Evolutionary conservation across 2,888 invertebrate genomes (phyloP), one percentile per base, ranked within the genome.

Genomic region (Thelaira solivaga): DNA sequence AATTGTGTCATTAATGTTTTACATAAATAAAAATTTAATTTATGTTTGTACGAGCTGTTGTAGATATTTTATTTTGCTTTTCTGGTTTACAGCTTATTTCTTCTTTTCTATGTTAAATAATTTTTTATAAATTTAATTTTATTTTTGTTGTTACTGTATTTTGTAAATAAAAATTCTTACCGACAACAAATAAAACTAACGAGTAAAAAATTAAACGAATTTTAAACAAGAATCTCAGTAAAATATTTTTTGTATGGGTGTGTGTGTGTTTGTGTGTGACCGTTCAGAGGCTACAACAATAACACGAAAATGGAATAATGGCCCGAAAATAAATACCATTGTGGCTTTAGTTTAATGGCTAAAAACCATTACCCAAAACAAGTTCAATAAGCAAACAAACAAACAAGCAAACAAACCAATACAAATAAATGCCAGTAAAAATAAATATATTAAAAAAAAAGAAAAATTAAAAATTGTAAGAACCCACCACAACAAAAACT

Each of bases 321-420:
- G 59, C 29, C 43, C 45, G 67, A 74, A 43, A 59, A 51, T 51
- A 49, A 49, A 41, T 49, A 41, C 43, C 22, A 67, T 65, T 65
- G 59, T 36, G 59, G 43, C 59, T 61, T 51, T 36, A 61, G 61
- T 74, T 74, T 61, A 74, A 74, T 74, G 67, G 36, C 74, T 51
- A 74, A 77, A 68, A 62, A 68, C 45, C 51, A 61, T 51, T 59
- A 71, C 20, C 16, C 20, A 71, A 51, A 61, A 76, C 18, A 41
- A 68, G 39, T 26, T 51, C 16, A 49, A 59, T 7, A 24, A n/a
- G 53, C 36, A 29, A 22, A 67, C 11, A 67, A 2, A 1, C 20
- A 16, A 18, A 55, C 45, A 59, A 26, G 34, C 55, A n/a, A n/a
- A 59, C 10, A 24, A n/a, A 59, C 36, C 39, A 22, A 67, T 16